Conservation (phyloP, 2,888 invertebrate genomes). For the Lissonota sp. region DNA sequence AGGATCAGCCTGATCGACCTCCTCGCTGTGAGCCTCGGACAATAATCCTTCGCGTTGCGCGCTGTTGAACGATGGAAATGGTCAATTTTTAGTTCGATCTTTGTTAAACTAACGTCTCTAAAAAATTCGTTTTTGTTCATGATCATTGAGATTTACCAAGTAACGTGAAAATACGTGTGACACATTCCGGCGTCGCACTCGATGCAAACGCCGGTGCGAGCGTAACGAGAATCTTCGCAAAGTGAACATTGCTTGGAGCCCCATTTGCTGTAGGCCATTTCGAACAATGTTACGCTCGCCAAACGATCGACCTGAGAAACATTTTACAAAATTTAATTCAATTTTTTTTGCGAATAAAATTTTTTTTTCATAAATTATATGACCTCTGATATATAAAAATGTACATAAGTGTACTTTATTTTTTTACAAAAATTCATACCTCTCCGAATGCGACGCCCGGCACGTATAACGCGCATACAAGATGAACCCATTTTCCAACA, state of each 20-base stretch:
- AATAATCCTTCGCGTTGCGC: constrained; percentile 97
- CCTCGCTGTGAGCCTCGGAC: constrained; percentile 96
- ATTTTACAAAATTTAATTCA: neutral
- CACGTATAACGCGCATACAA: constrained; percentile 98
- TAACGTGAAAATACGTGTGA: constrained; percentile 98
- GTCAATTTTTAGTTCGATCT: too few species aligned
- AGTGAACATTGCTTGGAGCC: constrained; percentile 96
- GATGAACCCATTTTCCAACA: constrained; percentile 98
- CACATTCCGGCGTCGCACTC: constrained; percentile 99
- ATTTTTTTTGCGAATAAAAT: constrained; percentile 1
- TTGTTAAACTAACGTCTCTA: too few species aligned
- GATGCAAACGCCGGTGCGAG: constrained; percentile 97
- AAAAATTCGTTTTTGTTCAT: too few species aligned
- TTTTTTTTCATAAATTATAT: too few species aligned
- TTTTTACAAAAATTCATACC: constrained; percentile 83
- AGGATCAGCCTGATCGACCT: constrained; percentile 96
- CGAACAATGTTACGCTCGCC: constrained; percentile 96
- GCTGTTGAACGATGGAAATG: constrained; percentile 84
- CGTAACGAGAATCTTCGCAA: constrained; percentile 94
- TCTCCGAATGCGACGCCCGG: constrained; percentile 99
- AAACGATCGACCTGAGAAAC: constrained; percentile 89
- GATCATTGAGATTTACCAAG: constrained; percentile 88
- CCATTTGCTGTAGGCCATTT: constrained; percentile 99
- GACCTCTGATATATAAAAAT: too few species aligned
- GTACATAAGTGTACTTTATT: too few species aligned